Conservation (phyloP, 2,797 vertebrate species). For the Ptychobarbus kaznakovi region DNA sequence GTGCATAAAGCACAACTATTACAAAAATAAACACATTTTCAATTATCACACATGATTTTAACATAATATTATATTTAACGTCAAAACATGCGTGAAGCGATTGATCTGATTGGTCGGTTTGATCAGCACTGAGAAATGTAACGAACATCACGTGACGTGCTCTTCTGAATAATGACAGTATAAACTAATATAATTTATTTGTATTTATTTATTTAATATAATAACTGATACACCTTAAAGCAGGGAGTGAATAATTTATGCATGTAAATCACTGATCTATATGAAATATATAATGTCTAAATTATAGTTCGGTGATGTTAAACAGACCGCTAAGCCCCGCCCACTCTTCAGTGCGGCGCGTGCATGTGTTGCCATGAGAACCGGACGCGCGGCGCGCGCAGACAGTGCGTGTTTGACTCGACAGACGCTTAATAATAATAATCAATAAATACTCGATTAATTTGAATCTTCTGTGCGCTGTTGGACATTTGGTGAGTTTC, state of each 20-base stretch:
- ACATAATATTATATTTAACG: not conserved
- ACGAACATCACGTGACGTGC: not conserved
- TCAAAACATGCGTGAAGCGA: not conserved
- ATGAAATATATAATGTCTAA: too few species aligned
- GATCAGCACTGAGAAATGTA: not conserved
- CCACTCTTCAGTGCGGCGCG: not conserved
- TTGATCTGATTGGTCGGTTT: not conserved
- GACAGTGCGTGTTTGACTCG: not conserved
- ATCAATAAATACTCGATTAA: not conserved
- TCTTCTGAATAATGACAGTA: not conserved
- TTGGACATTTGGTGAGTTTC: not conserved
- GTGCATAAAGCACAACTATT: not conserved
- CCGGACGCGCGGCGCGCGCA: not conserved
- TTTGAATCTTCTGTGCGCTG: not conserved
- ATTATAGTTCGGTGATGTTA: not conserved
- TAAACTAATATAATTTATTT: too few species aligned
- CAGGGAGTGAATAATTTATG: not conserved
- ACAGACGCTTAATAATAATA: not conserved
- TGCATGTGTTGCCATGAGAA: slow-evolving; percentile 32
- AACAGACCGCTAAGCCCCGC: not conserved
- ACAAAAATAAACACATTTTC: not conserved
- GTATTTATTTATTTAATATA: too few species aligned
- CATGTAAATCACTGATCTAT: not conserved
- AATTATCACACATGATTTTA: not conserved
- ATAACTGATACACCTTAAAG: not conserved